phyloP scores from a whole-genome alignment of 2,113 vertebrate species.

The Leiothrix lutea region DNA sequence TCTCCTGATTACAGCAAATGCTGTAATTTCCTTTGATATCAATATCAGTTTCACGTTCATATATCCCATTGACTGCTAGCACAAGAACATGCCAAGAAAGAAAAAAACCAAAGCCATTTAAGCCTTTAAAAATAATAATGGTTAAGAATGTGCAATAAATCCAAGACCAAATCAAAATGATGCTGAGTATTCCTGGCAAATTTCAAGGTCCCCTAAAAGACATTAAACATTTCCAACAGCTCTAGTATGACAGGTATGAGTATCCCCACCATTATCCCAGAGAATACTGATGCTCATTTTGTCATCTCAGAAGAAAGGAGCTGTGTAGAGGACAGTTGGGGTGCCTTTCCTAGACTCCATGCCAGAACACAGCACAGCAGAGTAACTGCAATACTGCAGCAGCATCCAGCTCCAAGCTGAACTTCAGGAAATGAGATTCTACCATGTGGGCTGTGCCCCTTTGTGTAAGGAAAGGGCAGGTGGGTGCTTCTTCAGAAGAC shows the following conservation, averaged over 20 bases:
- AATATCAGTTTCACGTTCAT: not conserved
- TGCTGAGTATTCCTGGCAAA: not conserved
- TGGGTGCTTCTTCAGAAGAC: not conserved
- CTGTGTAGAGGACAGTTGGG: not conserved
- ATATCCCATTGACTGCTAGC: not conserved
- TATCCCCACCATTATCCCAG: not conserved
- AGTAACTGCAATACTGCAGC: accelerated
- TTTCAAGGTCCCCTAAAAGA: not conserved
- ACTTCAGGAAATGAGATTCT: not conserved
- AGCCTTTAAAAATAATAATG: not conserved
- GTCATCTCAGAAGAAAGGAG: not conserved
- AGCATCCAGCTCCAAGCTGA: not conserved
- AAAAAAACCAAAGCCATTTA: not conserved
- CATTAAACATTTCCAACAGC: not conserved
- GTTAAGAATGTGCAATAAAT: not conserved
- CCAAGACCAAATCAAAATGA: not conserved
- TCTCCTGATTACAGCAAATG: not conserved
- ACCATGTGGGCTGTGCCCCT: not conserved
- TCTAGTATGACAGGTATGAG: not conserved
- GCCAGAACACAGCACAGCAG: not conserved
- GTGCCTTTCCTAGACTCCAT: not conserved
- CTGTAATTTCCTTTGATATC: not conserved
- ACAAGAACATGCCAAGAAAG: not conserved
- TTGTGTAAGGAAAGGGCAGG: not conserved
- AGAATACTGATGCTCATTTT: not conserved